Evolutionary conservation across 2,113 vertebrate species (phyloP), one percentile per base, ranked within the genome.

Genomic region (Garra rufa): DNA sequence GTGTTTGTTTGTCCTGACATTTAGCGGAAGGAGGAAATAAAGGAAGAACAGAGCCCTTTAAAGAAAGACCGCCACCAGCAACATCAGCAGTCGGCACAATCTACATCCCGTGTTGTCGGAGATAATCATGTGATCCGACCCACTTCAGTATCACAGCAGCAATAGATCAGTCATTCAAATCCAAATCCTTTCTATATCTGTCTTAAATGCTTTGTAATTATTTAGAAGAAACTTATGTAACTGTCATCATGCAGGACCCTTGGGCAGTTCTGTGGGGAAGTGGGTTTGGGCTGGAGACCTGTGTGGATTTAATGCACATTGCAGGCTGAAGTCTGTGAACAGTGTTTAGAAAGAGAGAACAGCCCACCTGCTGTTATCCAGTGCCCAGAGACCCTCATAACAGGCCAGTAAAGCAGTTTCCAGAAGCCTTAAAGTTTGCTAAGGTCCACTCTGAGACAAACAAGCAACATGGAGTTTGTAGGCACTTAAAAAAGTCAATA

Each of bases 201-300:
- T 89, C 86, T 92, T 87, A 38, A 71, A 74, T 59, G 55, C 83
- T 75, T 87, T 87, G 87, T 89, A 86, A 92, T 93, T 46, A 91
- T 91, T 91, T 89, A 77, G 87, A 76, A 34, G 50, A 88, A 82
- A 80, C 87, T 92, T 93, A 92, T 85, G 88, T 92, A 92, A 92
- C 77, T 69, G 78, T 84, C 91, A 88, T 84, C 91, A 88, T 86
- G 88, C 43, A 82, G 89, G 89, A 88, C 88, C 91, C 83, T 83
- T 76, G 74, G 88, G 89, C 90, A 76, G 78, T 86, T 75, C 70
- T 4, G 34, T 52, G 34, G 74, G 86, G 85, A 89, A 87, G 88
- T 90, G 90, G 89, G 89, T 90, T 89, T 65, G 89, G 88, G 83
- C 84, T 85, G 86, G 83, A 78, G 28, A 83, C 86, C 82, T 88